Evolutionary conservation across 2,113 vertebrate genomes (phyloP).

Genomic region (Tachuris rubrigastra): DNA sequence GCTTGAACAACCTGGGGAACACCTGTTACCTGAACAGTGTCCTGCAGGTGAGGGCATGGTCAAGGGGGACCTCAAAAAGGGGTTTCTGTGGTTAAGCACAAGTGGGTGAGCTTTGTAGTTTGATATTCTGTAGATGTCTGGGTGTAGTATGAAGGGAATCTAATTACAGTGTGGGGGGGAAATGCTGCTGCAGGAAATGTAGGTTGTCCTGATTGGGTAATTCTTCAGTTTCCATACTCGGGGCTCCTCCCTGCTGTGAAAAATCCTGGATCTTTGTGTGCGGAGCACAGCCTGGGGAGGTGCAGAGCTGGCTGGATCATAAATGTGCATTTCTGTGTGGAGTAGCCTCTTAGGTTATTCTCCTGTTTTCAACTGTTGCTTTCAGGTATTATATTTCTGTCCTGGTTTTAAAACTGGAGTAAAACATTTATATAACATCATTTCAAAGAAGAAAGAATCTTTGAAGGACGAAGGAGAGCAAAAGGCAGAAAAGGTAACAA

Average conservation of each 20-base stretch:
- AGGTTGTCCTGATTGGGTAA: not conserved
- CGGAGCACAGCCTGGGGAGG: not conserved
- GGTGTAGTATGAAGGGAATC: not conserved
- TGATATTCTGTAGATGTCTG: not conserved
- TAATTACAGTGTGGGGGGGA: not conserved
- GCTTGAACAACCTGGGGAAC: slow-evolving; percentile 95
- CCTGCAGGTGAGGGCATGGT: slow-evolving; percentile 82
- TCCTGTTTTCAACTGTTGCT: slow-evolving; percentile 3
- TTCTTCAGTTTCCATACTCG: not conserved
- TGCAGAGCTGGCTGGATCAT: not conserved
- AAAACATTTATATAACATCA: slow-evolving; percentile 84
- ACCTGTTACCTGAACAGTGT: slow-evolving; percentile 98
- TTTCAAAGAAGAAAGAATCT: slow-evolving; percentile 82
- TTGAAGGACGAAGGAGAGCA: slow-evolving; percentile 79
- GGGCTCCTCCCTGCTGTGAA: not conserved
- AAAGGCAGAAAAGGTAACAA: slow-evolving; percentile 80
- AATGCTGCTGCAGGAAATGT: not conserved
- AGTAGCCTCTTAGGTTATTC: not conserved
- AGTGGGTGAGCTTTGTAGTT: not conserved
- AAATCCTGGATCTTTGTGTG: not conserved
- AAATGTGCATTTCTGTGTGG: not conserved
- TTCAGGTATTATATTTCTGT: slow-evolving; percentile 93
- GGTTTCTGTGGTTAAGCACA: not conserved
- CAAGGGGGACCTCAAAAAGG: not conserved
- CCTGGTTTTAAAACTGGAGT: slow-evolving; percentile 93